A percentile compares a stretch with the other conserved stretches of the same genome.
phyloP scores from a whole-genome alignment of 1,140 invertebrate species.

The Dinothrombium tinctorium region DNA sequence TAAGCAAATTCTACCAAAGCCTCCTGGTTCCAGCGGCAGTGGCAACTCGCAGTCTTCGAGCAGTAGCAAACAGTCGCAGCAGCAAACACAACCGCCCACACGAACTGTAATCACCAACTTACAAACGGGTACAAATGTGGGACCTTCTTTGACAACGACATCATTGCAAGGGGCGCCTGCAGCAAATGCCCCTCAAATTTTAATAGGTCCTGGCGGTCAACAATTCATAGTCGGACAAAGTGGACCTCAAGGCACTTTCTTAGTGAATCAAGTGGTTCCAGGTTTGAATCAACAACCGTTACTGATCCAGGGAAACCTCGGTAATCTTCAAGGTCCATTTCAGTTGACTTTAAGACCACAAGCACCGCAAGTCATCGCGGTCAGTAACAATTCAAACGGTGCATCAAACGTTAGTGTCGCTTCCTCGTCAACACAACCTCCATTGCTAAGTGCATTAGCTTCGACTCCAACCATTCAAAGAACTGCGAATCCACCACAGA shows the following conservation, averaged over 20 bases:
- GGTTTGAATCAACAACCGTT: slow-evolving; percentile 18
- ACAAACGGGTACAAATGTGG: not conserved
- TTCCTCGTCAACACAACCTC: not conserved
- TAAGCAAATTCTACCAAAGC: slow-evolving; percentile 19
- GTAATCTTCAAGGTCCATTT: slow-evolving; percentile 12
- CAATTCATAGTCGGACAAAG: slow-evolving; percentile 8
- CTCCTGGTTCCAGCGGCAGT: slow-evolving; percentile 4
- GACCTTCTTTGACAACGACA: not conserved
- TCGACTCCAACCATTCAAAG: not conserved
- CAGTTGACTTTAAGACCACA: slow-evolving; percentile 22
- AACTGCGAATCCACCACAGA: slow-evolving; percentile 4
- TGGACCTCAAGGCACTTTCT: slow-evolving; percentile 14
- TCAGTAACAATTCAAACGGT: slow-evolving; percentile 2
- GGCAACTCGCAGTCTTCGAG: not conserved
- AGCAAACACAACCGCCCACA: not conserved
- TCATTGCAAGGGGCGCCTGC: not conserved
- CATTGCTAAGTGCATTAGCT: slow-evolving; percentile 1
- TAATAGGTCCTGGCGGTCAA: slow-evolving; percentile 12
- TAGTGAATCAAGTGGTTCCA: slow-evolving; percentile 16
- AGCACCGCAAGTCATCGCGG: slow-evolving; percentile 7
- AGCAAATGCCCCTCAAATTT: slow-evolving; percentile 6
- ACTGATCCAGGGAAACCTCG: slow-evolving; percentile 19
- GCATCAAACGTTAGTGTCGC: not conserved
- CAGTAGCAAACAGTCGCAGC: not conserved
- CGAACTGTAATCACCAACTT: not conserved